Conservation (phyloP, 2,888 invertebrate species). For the Clusia tigrina region DNA sequence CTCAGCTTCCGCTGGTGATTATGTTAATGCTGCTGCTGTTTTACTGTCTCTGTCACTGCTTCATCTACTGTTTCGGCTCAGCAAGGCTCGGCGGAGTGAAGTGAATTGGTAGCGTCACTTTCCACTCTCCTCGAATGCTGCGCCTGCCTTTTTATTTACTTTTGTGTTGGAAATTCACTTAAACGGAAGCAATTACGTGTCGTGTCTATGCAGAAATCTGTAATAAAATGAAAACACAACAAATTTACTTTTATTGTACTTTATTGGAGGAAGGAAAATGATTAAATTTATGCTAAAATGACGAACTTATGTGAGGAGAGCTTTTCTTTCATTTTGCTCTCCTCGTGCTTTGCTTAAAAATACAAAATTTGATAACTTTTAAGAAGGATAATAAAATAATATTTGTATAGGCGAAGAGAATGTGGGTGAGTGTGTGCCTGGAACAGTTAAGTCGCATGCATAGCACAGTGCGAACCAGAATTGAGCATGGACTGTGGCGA, state of each 20-base stretch:
- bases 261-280: neutral
- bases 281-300: neutral
- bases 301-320: too few relatives aligned
- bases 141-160: neutral
- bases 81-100: conserved; percentile 2
- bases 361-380: too few relatives aligned
- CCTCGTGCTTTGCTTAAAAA: too few relatives aligned
- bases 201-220: neutral
- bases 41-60: neutral
- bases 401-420: too few relatives aligned
- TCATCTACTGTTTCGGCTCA: conserved; percentile 15
- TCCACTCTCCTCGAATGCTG: neutral
- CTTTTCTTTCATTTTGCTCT: too few relatives aligned
- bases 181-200: conserved; percentile 2
- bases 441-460: too few relatives aligned
- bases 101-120: neutral
- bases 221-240: neutral
- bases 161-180: neutral
- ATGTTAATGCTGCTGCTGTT: too few relatives aligned
- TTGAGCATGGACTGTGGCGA: too few relatives aligned
- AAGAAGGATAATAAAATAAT: too few relatives aligned
- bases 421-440: too few relatives aligned
- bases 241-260: too few relatives aligned
- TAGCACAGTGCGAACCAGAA: too few relatives aligned
- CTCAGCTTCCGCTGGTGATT: conserved; percentile 24